Evolutionary conservation across 2,888 invertebrate species (phyloP).

Genomic region (Aleiodes testaceus): DNA sequence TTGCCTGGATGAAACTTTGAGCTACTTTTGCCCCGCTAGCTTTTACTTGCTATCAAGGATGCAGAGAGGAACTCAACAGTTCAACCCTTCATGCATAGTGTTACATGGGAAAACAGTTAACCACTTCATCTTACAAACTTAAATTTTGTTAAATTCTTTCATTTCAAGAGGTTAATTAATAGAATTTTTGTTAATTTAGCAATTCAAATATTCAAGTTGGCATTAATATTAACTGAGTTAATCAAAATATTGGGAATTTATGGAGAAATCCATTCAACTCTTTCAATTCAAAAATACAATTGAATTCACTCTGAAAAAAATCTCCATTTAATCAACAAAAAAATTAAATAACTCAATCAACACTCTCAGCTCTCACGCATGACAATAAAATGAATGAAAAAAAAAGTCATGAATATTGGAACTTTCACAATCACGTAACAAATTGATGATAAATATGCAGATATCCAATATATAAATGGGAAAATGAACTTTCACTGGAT

Average conservation of each 20-base stretch:
- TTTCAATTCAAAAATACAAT: no score
- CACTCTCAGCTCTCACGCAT: neutral
- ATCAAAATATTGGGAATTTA: no score
- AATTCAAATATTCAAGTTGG: neutral
- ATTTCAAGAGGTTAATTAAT: slow-evolving; percentile 3
- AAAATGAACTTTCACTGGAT: slow-evolving; percentile 19
- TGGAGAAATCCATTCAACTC: no score
- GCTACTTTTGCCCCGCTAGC: slow-evolving; percentile 9
- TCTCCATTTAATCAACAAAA: neutral
- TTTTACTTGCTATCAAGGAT: slow-evolving; percentile 22
- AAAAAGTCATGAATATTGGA: neutral
- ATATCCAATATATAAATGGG: neutral
- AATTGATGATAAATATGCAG: slow-evolving; percentile 21
- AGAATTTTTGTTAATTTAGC: neutral
- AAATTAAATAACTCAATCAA: slow-evolving; percentile 1
- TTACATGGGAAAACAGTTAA: slow-evolving; percentile 21
- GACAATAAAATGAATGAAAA: slow-evolving; percentile 6
- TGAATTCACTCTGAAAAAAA: no score
- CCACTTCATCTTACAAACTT: slow-evolving; percentile 23
- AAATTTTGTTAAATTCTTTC: slow-evolving; percentile 35
- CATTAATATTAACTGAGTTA: neutral
- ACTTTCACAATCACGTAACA: slow-evolving; percentile 28
- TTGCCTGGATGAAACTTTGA: slow-evolving; percentile 24
- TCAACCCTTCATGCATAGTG: slow-evolving; percentile 23
- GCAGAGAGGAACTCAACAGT: slow-evolving; percentile 10